Conservation (phyloP, 2,888 invertebrate genomes). For the Chironomus riparius region DNA sequence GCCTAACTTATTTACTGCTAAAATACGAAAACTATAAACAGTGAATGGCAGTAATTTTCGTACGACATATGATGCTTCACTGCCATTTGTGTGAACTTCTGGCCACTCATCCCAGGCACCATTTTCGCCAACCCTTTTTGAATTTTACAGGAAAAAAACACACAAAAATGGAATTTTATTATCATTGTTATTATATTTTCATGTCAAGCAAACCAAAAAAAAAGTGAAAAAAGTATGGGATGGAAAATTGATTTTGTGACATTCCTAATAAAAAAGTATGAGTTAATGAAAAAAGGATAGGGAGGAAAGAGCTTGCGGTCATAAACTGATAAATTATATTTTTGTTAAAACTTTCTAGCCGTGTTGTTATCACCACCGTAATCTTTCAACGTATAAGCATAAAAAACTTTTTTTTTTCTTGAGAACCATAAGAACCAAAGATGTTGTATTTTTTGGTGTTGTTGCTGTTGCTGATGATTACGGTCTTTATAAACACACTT, state of each 20-base stretch:
- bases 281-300: not conserved
- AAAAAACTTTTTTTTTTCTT: slow-evolving; percentile 4
- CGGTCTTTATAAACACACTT: not conserved
- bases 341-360: slow-evolving; percentile 10
- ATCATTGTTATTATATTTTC: not conserved
- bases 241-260: not conserved
- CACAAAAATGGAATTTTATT: not conserved
- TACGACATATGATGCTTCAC: slow-evolving; percentile 57
- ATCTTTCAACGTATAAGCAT: not conserved
- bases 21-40: slow-evolving; percentile 63
- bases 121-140: slow-evolving; percentile 55
- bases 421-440: no score
- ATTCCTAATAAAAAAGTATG: not conserved
- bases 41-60: slow-evolving; percentile 60
- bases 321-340: slow-evolving; percentile 17
- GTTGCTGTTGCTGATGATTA: not conserved
- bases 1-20: slow-evolving; percentile 63
- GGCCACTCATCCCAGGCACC: slow-evolving; percentile 56
- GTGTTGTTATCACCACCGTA: slow-evolving; percentile 6
- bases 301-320: slow-evolving; percentile 1
- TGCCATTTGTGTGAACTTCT: slow-evolving; percentile 53
- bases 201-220: not conserved
- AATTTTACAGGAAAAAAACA: not conserved
- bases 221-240: not conserved
- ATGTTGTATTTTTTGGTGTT: not conserved